Evolutionary conservation across 2,888 invertebrate genomes (phyloP).

Genomic region (Agriopis marginaria): DNA sequence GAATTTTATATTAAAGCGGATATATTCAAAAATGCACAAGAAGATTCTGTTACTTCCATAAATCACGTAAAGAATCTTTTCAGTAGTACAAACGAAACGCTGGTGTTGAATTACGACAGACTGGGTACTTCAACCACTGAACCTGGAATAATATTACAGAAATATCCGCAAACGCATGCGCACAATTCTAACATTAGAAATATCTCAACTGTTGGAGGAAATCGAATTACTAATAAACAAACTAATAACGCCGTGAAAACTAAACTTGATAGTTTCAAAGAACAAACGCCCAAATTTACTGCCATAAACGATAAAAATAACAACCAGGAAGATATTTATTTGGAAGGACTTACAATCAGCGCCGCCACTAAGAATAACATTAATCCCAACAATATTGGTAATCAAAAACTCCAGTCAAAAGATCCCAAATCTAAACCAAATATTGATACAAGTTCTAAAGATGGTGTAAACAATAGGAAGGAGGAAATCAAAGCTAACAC

Average conservation of each 20-base stretch:
- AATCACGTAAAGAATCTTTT: constrained; percentile 18
- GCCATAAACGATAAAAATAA: constrained; percentile 27
- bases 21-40: constrained; percentile 25
- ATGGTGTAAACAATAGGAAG: constrained; percentile 24
- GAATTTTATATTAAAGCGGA: constrained; percentile 34
- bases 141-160: not conserved
- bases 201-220: not conserved
- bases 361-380: constrained; percentile 17
- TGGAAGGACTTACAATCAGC: constrained; percentile 18
- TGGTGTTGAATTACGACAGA: constrained; percentile 10
- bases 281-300: constrained; percentile 16
- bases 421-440: not conserved
- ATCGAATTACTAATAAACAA: not conserved
- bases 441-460: constrained; percentile 11
- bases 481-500: constrained; percentile 54
- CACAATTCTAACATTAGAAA: not conserved
- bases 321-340: constrained; percentile 10
- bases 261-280: not conserved
- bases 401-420: constrained; percentile 1
- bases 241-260: not conserved
- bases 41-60: constrained; percentile 3
- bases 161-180: constrained; percentile 1
- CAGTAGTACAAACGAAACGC: constrained; percentile 15
- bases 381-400: not conserved
- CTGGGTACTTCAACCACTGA: constrained; percentile 7